Percentiles rank a stretch among this genome's conserved stretches.
phyloP scores from a whole-genome alignment of 1,140 invertebrate species.

The Pygmarrhopalites habei region DNA sequence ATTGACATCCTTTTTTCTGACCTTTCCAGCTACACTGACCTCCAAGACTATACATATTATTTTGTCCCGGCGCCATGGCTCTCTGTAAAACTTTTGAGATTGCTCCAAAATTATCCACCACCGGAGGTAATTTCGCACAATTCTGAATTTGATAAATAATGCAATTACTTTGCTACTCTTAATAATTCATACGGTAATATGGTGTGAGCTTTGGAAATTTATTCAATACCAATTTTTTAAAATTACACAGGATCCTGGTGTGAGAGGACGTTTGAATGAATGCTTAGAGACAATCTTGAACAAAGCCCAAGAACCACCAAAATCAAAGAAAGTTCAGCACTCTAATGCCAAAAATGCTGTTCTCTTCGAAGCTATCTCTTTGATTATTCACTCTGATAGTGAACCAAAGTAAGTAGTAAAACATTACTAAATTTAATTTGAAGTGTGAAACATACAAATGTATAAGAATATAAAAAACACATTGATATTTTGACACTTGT shows the following conservation, averaged over 20 bases:
- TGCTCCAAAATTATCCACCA: conserved; percentile 97
- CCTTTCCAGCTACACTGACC: conserved; percentile 94
- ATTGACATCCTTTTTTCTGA: conserved; percentile 98
- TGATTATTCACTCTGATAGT: conserved; percentile 99
- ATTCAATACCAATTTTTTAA: too few relatives aligned
- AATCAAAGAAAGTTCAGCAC: conserved; percentile 99
- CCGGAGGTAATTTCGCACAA: too few relatives aligned
- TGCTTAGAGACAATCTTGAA: conserved; percentile 99
- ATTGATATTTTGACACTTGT: too few relatives aligned
- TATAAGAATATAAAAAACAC: too few relatives aligned
- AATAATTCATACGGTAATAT: background rate
- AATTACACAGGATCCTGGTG: conserved; percentile 79
- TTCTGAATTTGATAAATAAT: background rate
- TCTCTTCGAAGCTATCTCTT: conserved; percentile 97
- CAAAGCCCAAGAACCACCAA: conserved; percentile 98
- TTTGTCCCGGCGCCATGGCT: conserved; percentile 99
- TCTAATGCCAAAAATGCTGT: conserved; percentile 99
- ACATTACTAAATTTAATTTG: too few relatives aligned
- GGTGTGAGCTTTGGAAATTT: too few relatives aligned
- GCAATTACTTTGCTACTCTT: conserved; percentile 2
- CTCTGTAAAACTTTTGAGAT: conserved; percentile 90
- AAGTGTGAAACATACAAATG: too few relatives aligned
- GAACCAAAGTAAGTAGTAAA: too few relatives aligned
- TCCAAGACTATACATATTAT: conserved; percentile 99
- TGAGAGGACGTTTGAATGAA: conserved; percentile 89